phyloP scores from a whole-genome alignment of 37 sponge, comb jelly and placozoan genomes.

The Beroe forskalii region DNA sequence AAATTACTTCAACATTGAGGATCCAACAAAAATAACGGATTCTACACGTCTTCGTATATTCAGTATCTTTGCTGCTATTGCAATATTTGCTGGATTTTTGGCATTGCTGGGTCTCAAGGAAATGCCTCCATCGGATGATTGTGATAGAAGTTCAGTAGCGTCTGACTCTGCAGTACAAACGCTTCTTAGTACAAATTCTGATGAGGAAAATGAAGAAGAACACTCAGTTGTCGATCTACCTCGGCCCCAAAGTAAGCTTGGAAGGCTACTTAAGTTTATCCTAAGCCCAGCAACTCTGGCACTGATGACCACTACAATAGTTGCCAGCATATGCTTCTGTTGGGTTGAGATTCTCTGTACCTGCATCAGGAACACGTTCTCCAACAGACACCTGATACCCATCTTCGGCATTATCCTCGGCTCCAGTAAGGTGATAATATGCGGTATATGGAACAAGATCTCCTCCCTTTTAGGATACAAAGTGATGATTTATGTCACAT shows the following conservation, averaged over 20 bases:
- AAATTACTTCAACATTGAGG: too few relatives aligned
- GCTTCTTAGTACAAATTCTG: too few relatives aligned
- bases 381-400: constrained; percentile 17
- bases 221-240: neutral
- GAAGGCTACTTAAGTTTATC: neutral
- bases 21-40: neutral
- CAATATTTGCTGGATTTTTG: constrained; percentile 6
- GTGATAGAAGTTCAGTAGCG: neutral
- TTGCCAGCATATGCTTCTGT: neutral
- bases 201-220: neutral
- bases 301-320: neutral
- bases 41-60: neutral
- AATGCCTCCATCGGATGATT: too few relatives aligned
- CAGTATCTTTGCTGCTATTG: neutral
- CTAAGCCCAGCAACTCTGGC: neutral
- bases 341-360: neutral
- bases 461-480: too few relatives aligned
- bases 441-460: too few relatives aligned
- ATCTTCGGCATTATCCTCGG: neutral
- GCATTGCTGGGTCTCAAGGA: neutral
- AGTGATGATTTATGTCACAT: too few relatives aligned
- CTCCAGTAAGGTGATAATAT: constrained; percentile 11
- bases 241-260: neutral
- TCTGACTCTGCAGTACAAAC: too few relatives aligned
- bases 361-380: constrained; percentile 2